Evolutionary conservation across 2,113 vertebrate genomes (phyloP).

Genomic region (Myotis davidii): DNA sequence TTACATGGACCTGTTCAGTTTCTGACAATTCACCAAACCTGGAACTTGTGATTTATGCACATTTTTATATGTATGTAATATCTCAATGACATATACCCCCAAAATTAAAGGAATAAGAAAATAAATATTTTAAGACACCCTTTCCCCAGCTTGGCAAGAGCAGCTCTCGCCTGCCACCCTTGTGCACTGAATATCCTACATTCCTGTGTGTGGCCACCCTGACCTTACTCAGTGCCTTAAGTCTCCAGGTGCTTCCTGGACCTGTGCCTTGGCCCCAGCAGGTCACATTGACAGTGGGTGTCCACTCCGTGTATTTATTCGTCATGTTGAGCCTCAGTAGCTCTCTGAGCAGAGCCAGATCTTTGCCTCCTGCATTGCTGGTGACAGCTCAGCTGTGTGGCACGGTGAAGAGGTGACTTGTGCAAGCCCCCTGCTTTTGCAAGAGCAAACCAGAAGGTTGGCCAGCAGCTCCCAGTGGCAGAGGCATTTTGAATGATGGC

Average conservation of each 20-base stretch:
- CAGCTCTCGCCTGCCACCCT: background rate
- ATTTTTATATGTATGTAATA: background rate
- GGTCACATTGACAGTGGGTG: background rate
- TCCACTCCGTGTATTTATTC: background rate
- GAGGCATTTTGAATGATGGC: slow-evolving; percentile 1
- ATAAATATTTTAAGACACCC: background rate
- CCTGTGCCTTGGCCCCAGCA: background rate
- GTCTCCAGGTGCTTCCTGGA: background rate
- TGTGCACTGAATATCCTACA: background rate
- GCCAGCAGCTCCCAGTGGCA: background rate
- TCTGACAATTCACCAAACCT: background rate
- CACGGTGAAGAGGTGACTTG: background rate
- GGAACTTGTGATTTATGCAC: background rate
- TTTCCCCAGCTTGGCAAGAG: background rate
- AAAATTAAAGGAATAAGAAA: background rate
- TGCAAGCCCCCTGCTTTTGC: background rate
- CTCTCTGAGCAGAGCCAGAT: background rate
- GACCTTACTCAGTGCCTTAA: background rate
- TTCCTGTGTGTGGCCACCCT: background rate
- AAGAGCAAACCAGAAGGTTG: background rate
- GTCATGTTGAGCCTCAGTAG: background rate
- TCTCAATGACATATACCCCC: background rate
- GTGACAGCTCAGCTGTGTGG: background rate
- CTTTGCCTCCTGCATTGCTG: background rate
- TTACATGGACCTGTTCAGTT: background rate